Conservation (phyloP, 2,888 invertebrate genomes). For the Boloria euphrosyne region DNA sequence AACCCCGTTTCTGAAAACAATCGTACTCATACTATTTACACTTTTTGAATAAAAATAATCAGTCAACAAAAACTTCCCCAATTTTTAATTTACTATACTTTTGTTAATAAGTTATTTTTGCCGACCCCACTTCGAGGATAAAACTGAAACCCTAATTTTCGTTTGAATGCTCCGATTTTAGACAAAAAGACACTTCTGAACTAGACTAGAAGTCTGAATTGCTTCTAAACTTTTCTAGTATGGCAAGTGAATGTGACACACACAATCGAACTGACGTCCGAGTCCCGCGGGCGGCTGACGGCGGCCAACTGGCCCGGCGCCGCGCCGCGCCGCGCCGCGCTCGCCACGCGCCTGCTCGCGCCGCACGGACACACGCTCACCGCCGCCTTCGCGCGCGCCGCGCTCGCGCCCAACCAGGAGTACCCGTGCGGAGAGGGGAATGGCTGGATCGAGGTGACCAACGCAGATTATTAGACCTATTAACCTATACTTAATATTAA, state of each 20-base stretch:
- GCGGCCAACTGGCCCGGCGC: conserved; percentile 68
- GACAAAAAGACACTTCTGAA: no score
- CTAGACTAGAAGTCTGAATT: no score
- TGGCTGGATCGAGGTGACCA: conserved; percentile 78
- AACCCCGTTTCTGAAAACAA: no score
- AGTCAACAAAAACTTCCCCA: no score
- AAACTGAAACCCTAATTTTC: no score
- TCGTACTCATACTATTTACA: no score
- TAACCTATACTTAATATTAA: background rate
- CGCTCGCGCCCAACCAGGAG: conserved; percentile 46
- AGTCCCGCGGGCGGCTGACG: conserved; percentile 54
- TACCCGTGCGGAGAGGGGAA: conserved; percentile 70
- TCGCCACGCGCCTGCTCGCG: conserved; percentile 61
- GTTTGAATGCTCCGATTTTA: no score
- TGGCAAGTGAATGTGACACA: conserved; percentile 63
- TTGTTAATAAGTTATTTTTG: no score
- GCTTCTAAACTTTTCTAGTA: conserved; percentile 55
- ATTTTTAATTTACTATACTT: no score
- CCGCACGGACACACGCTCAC: conserved; percentile 66
- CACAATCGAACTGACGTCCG: conserved; percentile 53
- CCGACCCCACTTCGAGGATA: no score
- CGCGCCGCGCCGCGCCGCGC: conserved; percentile 52
- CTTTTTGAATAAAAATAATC: no score
- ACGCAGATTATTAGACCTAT: background rate
- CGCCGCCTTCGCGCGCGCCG: conserved; percentile 54